Conservation (phyloP, 2,113 vertebrate species). For the Eretmochelys imbricata region DNA sequence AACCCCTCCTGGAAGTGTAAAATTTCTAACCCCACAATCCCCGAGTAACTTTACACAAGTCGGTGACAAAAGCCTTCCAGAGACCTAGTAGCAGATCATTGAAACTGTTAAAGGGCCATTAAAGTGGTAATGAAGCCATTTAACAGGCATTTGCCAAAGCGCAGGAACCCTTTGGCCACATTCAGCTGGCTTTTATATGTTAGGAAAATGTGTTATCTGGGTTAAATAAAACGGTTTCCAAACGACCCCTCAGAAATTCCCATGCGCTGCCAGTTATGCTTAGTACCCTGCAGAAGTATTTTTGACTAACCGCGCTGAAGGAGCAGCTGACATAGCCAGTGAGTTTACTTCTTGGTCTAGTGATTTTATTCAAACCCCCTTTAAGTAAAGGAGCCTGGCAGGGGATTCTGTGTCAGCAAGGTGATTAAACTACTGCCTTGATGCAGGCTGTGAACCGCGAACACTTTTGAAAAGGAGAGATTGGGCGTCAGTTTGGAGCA, state of each 20-base stretch:
- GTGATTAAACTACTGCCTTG: background rate
- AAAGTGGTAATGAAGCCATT: conserved; percentile 80
- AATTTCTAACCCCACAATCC: conserved; percentile 84
- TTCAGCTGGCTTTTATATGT: conserved; percentile 67
- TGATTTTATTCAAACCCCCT: background rate
- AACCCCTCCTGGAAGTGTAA: conserved; percentile 84
- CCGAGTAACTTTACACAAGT: conserved; percentile 82
- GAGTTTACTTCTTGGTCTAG: background rate
- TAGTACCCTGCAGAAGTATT: background rate
- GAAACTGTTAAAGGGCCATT: conserved; percentile 80
- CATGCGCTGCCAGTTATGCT: background rate
- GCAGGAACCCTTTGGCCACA: conserved; percentile 54
- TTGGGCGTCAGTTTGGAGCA: background rate
- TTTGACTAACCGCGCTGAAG: background rate
- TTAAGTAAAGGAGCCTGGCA: background rate
- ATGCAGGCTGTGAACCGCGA: background rate
- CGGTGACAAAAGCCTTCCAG: conserved; percentile 75
- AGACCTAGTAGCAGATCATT: conserved; percentile 73
- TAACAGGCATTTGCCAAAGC: conserved; percentile 73
- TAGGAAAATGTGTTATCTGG: conserved; percentile 21
- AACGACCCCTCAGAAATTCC: background rate
- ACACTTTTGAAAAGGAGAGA: background rate
- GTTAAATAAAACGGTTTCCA: background rate
- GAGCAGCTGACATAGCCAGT: background rate
- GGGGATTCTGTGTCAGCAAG: background rate